These are phyloP conservation scores for Poicephalus gulielmi DNA, from an alignment of 2,113 vertebrate genomes.

Conservation along the genomic window DNA sequence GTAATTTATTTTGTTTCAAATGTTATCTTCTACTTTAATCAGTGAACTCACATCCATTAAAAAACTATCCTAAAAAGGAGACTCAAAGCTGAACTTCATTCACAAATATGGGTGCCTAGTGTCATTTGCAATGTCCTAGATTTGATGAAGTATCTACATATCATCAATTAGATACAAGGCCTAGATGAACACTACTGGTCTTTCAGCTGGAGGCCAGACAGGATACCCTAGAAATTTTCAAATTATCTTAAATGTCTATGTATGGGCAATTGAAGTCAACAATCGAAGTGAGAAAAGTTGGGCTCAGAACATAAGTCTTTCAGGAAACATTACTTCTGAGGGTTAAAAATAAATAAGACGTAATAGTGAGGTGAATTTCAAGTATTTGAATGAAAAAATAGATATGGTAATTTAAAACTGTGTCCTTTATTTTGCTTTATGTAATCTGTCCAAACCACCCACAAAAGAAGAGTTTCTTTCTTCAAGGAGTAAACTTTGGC, in stretches of 20 bases:
- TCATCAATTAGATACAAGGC: neutral
- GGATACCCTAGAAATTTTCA: neutral
- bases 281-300: neutral
- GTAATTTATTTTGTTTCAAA: neutral
- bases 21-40: neutral
- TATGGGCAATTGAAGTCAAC: neutral
- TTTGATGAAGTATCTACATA: neutral
- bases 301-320: neutral
- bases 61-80: neutral
- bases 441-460: neutral
- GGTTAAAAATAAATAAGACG: neutral
- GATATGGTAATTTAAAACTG: neutral
- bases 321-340: neutral
- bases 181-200: neutral
- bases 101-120: neutral
- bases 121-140: neutral
- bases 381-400: neutral
- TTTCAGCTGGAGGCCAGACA: neutral
- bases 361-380: neutral
- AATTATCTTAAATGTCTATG: neutral
- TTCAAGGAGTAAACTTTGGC: neutral
- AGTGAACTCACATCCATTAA: neutral
- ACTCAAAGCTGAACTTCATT: neutral
- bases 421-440: neutral
- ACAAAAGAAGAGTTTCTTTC: neutral